These are phyloP conservation scores for Labeo calbasu DNA, from an alignment of 2,797 vertebrate species.

Conservation along the genomic window DNA sequence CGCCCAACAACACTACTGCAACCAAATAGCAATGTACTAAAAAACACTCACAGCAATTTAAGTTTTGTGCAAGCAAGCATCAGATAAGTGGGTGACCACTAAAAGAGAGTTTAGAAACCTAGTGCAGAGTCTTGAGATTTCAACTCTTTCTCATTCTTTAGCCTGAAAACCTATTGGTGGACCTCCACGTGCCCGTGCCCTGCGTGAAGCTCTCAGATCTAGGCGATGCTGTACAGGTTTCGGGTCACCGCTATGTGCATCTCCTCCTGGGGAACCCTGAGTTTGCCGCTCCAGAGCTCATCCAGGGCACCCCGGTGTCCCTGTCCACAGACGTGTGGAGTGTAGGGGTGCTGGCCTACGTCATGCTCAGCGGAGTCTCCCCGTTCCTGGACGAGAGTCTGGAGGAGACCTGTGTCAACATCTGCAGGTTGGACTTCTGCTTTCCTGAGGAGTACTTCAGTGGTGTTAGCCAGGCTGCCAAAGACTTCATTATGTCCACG, in stretches of 20 bases:
- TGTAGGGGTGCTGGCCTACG: constrained; percentile 89
- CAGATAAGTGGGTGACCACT: background rate
- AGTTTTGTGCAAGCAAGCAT: background rate
- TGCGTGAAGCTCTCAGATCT: constrained; percentile 92
- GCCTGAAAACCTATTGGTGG: constrained; percentile 97
- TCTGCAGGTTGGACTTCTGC: constrained; percentile 95
- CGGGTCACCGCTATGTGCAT: constrained; percentile 91
- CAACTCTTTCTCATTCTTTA: constrained; percentile 60
- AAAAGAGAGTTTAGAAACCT: background rate
- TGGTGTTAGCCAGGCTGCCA: constrained; percentile 88
- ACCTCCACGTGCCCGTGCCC: constrained; percentile 86
- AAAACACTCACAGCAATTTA: background rate
- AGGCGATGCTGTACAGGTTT: constrained; percentile 93
- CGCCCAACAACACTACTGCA: no score
- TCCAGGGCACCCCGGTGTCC: constrained; percentile 91
- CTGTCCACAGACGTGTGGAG: constrained; percentile 95
- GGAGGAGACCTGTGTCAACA: constrained; percentile 97
- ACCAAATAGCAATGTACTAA: no score
- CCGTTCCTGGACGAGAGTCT: constrained; percentile 96
- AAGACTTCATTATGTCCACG: constrained; percentile 88
- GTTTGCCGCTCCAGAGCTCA: constrained; percentile 95
- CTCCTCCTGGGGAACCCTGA: constrained; percentile 95
- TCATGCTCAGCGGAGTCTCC: constrained; percentile 95
- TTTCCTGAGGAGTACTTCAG: constrained; percentile 94
- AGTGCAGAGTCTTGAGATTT: background rate